Conservation (phyloP, 2,797 vertebrate genomes). For the Anas bernieri region DNA sequence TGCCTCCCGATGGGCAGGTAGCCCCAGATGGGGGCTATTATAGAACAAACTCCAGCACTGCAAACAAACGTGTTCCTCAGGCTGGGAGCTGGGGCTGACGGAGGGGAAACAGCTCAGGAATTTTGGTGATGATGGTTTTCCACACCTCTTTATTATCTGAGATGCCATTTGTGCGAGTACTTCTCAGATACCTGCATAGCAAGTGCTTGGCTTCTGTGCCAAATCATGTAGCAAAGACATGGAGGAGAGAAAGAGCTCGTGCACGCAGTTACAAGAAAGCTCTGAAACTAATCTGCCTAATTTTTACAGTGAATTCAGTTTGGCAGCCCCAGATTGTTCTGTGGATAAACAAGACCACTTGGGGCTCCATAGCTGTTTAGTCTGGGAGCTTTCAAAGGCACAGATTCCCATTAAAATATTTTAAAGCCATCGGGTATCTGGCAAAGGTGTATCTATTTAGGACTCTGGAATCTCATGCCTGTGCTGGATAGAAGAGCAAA, state of each 20-base stretch:
- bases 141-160: background rate
- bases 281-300: background rate
- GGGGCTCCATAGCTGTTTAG: background rate
- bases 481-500: background rate
- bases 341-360: background rate
- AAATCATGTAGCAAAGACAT: background rate
- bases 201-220: background rate
- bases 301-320: background rate
- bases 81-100: background rate
- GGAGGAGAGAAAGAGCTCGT: background rate
- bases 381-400: background rate
- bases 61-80: background rate
- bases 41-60: background rate
- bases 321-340: background rate
- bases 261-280: background rate
- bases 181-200: background rate
- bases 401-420: background rate
- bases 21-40: background rate
- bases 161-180: background rate
- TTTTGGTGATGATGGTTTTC: background rate
- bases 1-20: accelerated
- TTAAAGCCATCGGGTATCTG: background rate
- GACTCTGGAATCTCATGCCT: background rate
- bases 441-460: background rate
- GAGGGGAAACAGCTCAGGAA: too few relatives aligned